Percentiles rank a stretch among this genome's conserved stretches.
These are phyloP conservation scores for Samia ricini DNA, from an alignment of 1,140 invertebrate genomes.

Conservation along the genomic window DNA sequence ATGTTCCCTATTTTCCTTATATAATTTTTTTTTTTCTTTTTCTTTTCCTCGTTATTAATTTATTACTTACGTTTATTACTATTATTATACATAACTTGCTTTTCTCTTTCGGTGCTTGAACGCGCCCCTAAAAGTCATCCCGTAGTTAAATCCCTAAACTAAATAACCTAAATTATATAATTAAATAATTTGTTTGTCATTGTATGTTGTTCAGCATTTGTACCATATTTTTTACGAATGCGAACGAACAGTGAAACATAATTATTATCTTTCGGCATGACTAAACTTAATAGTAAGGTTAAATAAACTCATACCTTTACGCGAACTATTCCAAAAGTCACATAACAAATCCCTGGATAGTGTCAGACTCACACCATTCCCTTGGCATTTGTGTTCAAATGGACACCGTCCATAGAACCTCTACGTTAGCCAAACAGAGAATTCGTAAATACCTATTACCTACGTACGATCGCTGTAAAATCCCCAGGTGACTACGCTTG, in stretches of 20 bases:
- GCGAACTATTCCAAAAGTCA: background rate
- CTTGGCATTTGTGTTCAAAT: background rate
- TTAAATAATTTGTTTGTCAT: too few species aligned
- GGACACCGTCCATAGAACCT: background rate
- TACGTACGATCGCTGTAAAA: background rate
- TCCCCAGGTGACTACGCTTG: background rate
- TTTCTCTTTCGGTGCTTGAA: too few species aligned
- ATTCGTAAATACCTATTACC: background rate
- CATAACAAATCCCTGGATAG: background rate
- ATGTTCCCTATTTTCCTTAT: background rate
- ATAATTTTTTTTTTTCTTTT: background rate
- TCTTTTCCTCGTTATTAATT: background rate
- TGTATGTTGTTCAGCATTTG: too few species aligned
- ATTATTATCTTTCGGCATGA: too few species aligned
- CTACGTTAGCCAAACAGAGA: background rate
- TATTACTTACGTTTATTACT: too few species aligned
- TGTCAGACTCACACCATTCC: background rate
- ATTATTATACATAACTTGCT: too few species aligned
- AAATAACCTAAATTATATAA: too few species aligned
- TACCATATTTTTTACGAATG: too few species aligned
- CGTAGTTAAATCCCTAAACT: too few species aligned
- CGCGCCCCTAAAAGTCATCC: too few species aligned
- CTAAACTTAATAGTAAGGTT: too few species aligned
- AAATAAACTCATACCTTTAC: constrained; percentile 7
- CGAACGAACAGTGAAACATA: too few species aligned